Conservation (phyloP, 2,113 vertebrate genomes). For the Smithornis capensis region DNA sequence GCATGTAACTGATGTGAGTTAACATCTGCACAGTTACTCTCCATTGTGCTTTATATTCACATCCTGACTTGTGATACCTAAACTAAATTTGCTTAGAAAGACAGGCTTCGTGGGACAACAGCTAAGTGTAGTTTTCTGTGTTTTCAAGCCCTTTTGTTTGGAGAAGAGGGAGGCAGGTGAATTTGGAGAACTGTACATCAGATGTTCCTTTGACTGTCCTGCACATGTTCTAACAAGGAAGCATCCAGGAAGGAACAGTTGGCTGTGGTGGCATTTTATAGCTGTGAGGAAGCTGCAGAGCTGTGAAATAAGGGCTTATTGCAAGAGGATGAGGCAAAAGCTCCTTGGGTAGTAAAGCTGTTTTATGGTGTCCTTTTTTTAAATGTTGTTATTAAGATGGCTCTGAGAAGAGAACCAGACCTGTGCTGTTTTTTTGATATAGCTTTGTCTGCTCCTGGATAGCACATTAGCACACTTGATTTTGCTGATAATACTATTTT, state of each 20-base stretch:
- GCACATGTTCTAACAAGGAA: rapidly evolving
- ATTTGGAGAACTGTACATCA: not conserved
- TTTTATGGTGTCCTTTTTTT: not conserved
- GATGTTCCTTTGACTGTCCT: not conserved
- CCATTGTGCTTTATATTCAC: not conserved
- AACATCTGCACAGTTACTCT: no score
- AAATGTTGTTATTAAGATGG: not conserved
- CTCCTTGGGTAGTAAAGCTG: not conserved
- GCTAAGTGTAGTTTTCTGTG: not conserved
- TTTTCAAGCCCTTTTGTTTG: not conserved
- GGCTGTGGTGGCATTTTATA: not conserved
- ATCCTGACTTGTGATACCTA: not conserved
- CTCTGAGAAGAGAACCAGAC: not conserved
- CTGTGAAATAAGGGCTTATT: not conserved
- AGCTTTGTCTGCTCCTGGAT: not conserved
- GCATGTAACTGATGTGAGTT: not conserved
- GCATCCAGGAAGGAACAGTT: not conserved
- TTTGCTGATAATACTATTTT: not conserved
- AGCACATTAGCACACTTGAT: not conserved
- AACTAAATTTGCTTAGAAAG: not conserved
- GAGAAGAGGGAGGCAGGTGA: not conserved
- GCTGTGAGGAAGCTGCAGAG: not conserved
- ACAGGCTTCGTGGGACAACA: not conserved
- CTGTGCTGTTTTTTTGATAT: not conserved
- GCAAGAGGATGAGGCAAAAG: not conserved